These are phyloP conservation scores for Bambusicola thoracicus DNA, from an alignment of 2,113 vertebrate species.

Conservation along the genomic window DNA sequence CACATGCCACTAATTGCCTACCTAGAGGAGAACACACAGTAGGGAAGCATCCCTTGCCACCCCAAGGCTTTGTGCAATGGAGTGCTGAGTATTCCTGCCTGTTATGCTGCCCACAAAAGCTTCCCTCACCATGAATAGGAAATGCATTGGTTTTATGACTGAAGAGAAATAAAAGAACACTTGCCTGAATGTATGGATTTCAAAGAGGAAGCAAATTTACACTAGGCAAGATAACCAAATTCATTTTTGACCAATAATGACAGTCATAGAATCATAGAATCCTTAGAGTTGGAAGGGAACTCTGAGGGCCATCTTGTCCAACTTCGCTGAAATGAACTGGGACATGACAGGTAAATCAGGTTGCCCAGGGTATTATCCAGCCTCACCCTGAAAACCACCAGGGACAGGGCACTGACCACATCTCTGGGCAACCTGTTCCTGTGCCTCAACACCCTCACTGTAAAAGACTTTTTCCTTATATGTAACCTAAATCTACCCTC, in stretches of 20 bases:
- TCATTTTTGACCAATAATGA: neutral
- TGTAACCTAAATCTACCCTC: too few species aligned
- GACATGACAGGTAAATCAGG: too few species aligned
- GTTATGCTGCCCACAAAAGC: fast-evolving
- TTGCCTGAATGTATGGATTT: neutral
- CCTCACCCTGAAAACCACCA: too few species aligned
- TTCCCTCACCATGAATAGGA: neutral
- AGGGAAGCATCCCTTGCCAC: neutral
- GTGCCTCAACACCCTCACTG: too few species aligned
- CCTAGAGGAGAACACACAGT: fast-evolving
- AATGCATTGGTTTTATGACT: neutral
- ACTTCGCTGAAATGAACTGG: too few species aligned
- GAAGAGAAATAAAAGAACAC: fast-evolving
- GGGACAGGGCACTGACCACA: too few species aligned
- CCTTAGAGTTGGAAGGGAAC: too few species aligned
- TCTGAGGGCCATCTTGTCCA: too few species aligned
- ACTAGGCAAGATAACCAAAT: neutral
- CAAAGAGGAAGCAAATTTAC: neutral
- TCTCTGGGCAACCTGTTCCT: too few species aligned
- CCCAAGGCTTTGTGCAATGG: neutral
- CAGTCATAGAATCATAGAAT: neutral
- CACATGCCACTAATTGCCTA: neutral
- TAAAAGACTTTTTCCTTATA: too few species aligned
- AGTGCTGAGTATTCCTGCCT: neutral
- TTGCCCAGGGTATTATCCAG: too few species aligned